These are phyloP conservation scores for Polylopha cassiicola DNA, from an alignment of 2,888 invertebrate species.

Conservation along the genomic window DNA sequence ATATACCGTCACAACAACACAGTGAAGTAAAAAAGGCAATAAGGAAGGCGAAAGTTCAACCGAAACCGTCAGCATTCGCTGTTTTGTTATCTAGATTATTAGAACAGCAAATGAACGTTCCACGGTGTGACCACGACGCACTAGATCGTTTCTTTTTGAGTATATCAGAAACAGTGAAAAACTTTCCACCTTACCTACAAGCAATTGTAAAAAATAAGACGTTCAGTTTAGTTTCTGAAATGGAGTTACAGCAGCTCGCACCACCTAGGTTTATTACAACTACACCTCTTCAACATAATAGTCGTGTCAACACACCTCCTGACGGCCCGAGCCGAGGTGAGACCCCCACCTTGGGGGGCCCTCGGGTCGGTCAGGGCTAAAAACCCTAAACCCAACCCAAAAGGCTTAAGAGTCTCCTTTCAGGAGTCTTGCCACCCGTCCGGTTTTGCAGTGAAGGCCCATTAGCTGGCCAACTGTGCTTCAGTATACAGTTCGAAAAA, in stretches of 20 bases:
- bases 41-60: not conserved
- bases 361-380: no score
- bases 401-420: no score
- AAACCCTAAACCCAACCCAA: no score
- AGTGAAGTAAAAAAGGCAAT: not conserved
- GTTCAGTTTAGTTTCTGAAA: not conserved
- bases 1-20: not conserved
- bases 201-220: slow-evolving; percentile 1
- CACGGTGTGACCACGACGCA: not conserved
- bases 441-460: no score
- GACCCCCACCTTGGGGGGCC: no score
- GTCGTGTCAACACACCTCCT: no score
- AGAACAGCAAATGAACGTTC: not conserved
- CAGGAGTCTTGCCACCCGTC: no score
- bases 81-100: not conserved
- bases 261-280: no score
- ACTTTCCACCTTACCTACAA: not conserved
- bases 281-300: no score
- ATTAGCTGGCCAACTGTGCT: no score
- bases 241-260: not conserved
- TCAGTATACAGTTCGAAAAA: no score
- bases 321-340: no score
- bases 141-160: not conserved
- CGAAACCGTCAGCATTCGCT: not conserved
- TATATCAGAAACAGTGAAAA: not conserved